Evolutionary conservation across 2,113 vertebrate species (phyloP).

Genomic region (Tauraco erythrolophus): DNA sequence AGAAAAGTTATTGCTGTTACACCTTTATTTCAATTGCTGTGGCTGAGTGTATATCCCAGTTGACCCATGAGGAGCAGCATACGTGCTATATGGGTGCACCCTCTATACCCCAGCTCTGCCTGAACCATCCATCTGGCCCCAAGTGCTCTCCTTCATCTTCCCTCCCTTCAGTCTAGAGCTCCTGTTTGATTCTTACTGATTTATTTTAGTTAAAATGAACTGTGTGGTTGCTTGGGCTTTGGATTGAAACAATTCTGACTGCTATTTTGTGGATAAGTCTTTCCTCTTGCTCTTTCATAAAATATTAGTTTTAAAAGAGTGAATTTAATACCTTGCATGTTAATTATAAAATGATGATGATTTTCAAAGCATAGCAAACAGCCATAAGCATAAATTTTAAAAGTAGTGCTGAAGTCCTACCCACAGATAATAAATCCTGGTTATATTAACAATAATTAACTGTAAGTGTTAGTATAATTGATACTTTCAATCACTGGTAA

Average conservation of each 20-base stretch:
- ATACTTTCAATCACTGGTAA: background rate
- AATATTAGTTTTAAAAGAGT: background rate
- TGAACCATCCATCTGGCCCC: background rate
- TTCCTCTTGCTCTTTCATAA: background rate
- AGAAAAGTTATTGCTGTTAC: background rate
- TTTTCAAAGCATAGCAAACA: constrained; percentile 2
- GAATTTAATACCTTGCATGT: background rate
- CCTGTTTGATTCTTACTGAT: background rate
- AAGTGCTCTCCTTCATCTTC: background rate
- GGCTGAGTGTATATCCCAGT: background rate
- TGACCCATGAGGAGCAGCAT: rapidly evolving
- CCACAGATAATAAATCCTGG: background rate
- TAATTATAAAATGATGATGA: background rate
- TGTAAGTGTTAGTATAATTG: background rate
- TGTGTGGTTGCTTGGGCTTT: background rate
- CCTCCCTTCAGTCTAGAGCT: background rate
- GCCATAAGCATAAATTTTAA: background rate
- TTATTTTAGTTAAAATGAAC: background rate
- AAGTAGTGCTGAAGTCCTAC: background rate
- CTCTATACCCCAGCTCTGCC: background rate
- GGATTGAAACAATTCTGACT: background rate
- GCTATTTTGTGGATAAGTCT: background rate
- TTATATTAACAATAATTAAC: background rate
- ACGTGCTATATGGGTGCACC: rapidly evolving
- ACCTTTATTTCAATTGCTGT: background rate